These are phyloP conservation scores for Caenorhabditis wallacei DNA, from an alignment of 2,888 invertebrate species.

Conservation along the genomic window DNA sequence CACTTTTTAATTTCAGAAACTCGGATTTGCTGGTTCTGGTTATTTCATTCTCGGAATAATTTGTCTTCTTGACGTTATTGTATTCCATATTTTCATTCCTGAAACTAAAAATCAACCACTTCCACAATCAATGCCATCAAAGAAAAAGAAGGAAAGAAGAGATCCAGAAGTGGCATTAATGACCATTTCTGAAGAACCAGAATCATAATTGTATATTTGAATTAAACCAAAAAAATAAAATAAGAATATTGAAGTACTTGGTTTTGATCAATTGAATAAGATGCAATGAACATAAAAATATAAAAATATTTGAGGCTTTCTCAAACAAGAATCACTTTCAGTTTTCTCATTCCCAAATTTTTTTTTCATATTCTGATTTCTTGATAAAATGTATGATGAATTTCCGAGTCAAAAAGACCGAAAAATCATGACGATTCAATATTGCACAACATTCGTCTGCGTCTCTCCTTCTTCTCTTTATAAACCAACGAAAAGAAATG, in stretches of 20 bases:
- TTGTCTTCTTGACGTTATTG: constrained; percentile 60
- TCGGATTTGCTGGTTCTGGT: constrained; percentile 62
- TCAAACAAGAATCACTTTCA: too few relatives aligned
- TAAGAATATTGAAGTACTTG: not conserved
- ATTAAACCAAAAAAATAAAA: not conserved
- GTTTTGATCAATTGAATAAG: not conserved
- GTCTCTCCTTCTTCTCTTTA: not conserved
- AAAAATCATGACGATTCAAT: constrained; percentile 18
- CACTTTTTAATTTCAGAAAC: constrained; percentile 43
- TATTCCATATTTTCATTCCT: constrained; percentile 70
- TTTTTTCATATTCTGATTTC: constrained; percentile 4
- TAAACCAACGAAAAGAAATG: constrained; percentile 1
- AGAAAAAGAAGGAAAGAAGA: constrained; percentile 31
- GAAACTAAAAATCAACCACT: constrained; percentile 71
- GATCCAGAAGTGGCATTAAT: constrained; percentile 14
- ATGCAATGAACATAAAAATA: too few relatives aligned
- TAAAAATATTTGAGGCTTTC: too few relatives aligned
- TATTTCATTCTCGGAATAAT: constrained; percentile 67
- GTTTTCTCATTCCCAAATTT: too few relatives aligned
- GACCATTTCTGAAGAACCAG: constrained; percentile 42
- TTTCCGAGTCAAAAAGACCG: not conserved
- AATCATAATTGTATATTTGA: constrained; percentile 7
- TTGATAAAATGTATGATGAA: not conserved
- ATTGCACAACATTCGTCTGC: constrained; percentile 25
- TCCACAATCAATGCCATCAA: constrained; percentile 62